These are phyloP conservation scores for Eurystomus glaucurus DNA, from an alignment of 2,797 vertebrate species.

Conservation along the genomic window DNA sequence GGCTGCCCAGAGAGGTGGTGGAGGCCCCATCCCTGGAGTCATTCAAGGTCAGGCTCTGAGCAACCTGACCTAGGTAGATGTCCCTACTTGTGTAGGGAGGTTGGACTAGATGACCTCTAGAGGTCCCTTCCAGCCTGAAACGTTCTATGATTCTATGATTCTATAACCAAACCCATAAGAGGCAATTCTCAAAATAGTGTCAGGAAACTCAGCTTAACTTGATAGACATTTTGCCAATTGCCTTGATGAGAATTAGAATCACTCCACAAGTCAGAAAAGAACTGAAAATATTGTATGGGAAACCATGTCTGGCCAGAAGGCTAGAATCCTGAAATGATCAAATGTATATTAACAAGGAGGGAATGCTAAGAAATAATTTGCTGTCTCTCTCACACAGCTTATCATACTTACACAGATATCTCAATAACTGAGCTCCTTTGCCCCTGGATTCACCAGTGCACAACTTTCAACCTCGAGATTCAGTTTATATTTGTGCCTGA, in stretches of 20 bases:
- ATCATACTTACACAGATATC: background rate
- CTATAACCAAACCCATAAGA: background rate
- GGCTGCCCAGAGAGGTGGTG: too few species aligned
- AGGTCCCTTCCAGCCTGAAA: too few species aligned
- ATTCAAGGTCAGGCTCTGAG: too few species aligned
- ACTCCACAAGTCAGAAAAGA: background rate
- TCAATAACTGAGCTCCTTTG: background rate
- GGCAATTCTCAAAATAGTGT: background rate
- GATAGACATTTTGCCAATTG: background rate
- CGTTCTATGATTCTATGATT: too few species aligned
- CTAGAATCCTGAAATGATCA: background rate
- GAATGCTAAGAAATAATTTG: background rate
- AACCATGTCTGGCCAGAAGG: background rate
- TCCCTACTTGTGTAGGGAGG: too few species aligned
- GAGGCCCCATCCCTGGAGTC: too few species aligned
- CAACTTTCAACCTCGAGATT: background rate
- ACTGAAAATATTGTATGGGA: background rate
- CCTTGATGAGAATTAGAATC: background rate
- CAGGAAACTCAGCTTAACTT: background rate
- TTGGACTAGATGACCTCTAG: too few species aligned
- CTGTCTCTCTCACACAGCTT: background rate
- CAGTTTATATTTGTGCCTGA: too few species aligned
- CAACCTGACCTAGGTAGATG: too few species aligned
- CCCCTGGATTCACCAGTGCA: background rate
- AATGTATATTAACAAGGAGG: background rate